Base-by-base conservation (phyloP, 2,888 invertebrate genomes). In the Rotaria socialis region DNA sequence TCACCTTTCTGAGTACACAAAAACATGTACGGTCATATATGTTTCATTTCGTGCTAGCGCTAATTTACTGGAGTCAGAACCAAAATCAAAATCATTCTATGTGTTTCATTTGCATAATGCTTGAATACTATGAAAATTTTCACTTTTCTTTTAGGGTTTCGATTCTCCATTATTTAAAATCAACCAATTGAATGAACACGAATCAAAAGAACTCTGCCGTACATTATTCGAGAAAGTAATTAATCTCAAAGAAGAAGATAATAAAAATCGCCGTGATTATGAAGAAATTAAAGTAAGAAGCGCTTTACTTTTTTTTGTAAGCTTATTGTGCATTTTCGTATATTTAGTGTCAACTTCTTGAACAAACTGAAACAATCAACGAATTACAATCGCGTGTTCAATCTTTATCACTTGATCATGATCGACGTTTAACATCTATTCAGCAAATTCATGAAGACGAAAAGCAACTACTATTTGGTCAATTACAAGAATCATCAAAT, bases 151-250 rank as follows among this genome's bases (percentile, higher is more conserved):
- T 24, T 22, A 80, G 80, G 43, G 80, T 47, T 10, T n/a, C 24
- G 80, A 80, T 10, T 80, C 80, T 43, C 80, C 80, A 85, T 94
- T 95, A 93, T 95, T 94, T 27, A 92, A 95, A 27, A 92, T 96
- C 35, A 94, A 95, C 90, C 95, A 95, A 89, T 91, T 96, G 35
- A 94, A 94, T 0, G 93, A 94, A 50, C 94, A 94, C 88, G 96
- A 96, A 91, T 94, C 95, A 92, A 94, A 95, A 88, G 94, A 94
- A 0, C 92, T 96, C 85, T 93, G 96, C 43, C 94, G 95, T 89
- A 94, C 94, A 90, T 96, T 96, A 91, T 96, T 96, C 89, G 94
- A 94, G 88, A 96, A 96, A 93, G 95, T 96, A 85, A 94, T 95
- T 60, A 95, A 94, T 89, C 90, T 95, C 87, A 93, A 95, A 16